Evolutionary conservation across 2,888 invertebrate species (phyloP), one percentile per base, ranked within the genome.

Genomic region (Eudasyphora cyanicolor): DNA sequence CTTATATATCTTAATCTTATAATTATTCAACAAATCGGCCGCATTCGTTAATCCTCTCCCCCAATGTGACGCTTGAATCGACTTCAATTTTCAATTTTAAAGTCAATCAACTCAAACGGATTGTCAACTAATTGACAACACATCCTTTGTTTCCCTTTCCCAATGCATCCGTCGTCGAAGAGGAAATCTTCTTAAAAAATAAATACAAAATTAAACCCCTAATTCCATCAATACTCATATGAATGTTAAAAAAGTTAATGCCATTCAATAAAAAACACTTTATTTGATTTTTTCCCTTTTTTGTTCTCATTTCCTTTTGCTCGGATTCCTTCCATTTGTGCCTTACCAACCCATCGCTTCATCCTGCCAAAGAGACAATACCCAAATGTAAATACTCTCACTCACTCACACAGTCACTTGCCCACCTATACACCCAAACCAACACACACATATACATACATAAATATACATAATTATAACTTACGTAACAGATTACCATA

Each of bases 401-500:
- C 14, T 45, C 35, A 67, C 17, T 29, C 14, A 75, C 10, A 49
- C 5, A n/a, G 17, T 8, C 21, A 14, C 21, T 29, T 24, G 7
- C 1, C 12, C 45, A 21, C 2, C 35, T 10, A 57, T 19, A 73
- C 17, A 17, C 19, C 54, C 21, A 45, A 35, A 49, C 49, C 17
- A 24, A 21, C 6, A 76, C 17, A 64, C 49, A 35, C 5, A 57
- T 45, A 62, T 38, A 19, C 12, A 35, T 67, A 73, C 29, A 12
- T 32, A 69, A 42, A 76, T 49, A 74, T 69, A 38, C 42, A 75
- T 78, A 80, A 78, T 75, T 81, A 78, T 78, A 81, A 57, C 84
- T 76, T 84, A 84, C 81, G 81, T 84, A 79, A 84, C 71, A 84
- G 81, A 84, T 84, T 84, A 84, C 75, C 78, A 81, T 84, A 81